phyloP scores from a whole-genome alignment of 2,113 vertebrate species.

The Hippocampus mohnikei region DNA sequence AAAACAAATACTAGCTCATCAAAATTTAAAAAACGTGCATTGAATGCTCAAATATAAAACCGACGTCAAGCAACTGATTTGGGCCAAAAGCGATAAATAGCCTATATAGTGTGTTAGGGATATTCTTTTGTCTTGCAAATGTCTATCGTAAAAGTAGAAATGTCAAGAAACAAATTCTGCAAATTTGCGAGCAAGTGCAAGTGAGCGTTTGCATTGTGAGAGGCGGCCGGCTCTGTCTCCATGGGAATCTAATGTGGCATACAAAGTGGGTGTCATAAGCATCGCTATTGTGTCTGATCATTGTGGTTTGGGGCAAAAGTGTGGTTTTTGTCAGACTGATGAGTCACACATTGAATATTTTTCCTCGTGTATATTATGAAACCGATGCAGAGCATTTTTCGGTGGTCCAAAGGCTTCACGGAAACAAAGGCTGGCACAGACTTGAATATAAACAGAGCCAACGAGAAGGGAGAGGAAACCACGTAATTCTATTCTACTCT shows the following conservation, averaged over 20 bases:
- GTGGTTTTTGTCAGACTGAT: conserved; percentile 28
- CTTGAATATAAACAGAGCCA: conserved; percentile 1
- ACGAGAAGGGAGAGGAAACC: conserved; percentile 23
- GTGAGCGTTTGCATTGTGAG: no score
- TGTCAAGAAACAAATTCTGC: no score
- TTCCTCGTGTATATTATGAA: conserved; percentile 16
- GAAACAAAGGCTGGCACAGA: conserved; percentile 20
- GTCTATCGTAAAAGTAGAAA: no score
- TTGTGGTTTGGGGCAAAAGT: conserved; percentile 24
- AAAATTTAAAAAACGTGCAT: no score
- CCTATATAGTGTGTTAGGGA: no score
- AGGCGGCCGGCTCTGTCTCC: no score
- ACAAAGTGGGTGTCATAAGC: not conserved
- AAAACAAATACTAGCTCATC: not conserved
- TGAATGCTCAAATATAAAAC: no score
- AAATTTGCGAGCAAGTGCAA: no score
- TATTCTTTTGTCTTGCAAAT: no score
- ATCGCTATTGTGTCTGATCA: not conserved
- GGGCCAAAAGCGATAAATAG: no score
- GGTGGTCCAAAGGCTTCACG: conserved; percentile 6
- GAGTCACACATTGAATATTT: conserved; percentile 34
- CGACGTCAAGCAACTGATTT: no score
- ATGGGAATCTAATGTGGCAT: not conserved
- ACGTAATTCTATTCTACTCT: not conserved
- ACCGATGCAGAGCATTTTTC: conserved; percentile 3